phyloP scores from a whole-genome alignment of 2,797 vertebrate species.

The Lepilemur ruficaudatus region DNA sequence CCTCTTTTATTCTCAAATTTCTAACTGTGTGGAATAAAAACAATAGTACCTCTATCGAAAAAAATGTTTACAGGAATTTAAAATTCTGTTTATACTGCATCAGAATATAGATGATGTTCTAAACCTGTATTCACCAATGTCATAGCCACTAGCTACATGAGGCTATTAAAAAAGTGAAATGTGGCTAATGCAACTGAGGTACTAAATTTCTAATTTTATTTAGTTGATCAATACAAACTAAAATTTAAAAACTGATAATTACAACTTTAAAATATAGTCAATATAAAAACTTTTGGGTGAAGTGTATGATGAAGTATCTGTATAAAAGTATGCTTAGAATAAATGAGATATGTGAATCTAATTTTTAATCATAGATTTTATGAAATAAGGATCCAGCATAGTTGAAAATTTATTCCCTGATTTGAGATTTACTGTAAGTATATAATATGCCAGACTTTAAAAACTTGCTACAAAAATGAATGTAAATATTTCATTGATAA shows the following conservation, averaged over 20 bases:
- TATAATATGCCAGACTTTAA: neutral
- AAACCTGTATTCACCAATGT: neutral
- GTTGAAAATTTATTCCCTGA: neutral
- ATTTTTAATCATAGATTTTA: neutral
- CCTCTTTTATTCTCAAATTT: too few species aligned
- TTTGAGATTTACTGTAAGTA: neutral
- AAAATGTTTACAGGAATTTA: neutral
- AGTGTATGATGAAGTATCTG: neutral
- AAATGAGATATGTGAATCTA: neutral
- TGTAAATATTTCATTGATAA: neutral
- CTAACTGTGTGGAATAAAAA: neutral
- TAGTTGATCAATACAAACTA: neutral
- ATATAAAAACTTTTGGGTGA: neutral
- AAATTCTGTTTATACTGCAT: neutral
- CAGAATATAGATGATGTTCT: neutral
- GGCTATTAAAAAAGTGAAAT: neutral
- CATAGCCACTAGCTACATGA: neutral
- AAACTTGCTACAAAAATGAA: neutral
- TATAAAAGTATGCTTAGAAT: neutral
- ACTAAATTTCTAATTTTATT: neutral
- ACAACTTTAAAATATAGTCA: neutral
- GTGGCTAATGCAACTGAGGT: neutral
- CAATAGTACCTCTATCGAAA: neutral
- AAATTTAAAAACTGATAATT: neutral
- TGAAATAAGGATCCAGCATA: neutral